Evolutionary conservation across 2,888 invertebrate species (phyloP), one percentile per base, ranked within the genome.

Genomic region (Aphrophora alni): DNA sequence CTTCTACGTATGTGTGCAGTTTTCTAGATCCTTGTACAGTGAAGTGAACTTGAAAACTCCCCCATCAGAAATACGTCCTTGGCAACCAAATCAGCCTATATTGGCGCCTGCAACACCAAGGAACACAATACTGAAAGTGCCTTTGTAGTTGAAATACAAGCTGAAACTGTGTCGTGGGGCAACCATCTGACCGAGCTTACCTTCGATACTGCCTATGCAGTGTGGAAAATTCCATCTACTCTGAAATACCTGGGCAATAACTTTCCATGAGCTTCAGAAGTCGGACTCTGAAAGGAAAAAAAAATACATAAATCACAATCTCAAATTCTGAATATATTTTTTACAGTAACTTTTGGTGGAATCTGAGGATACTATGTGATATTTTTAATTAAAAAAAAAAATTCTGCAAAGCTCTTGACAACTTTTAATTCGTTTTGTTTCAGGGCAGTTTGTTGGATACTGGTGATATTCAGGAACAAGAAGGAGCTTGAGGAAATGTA

Each of bases 381-480:
- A 44, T 44, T 44, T 44, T 44, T 14, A 44, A 44, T 44, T 14
- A n/a, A n/a, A 44, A 14, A 12, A 44, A 44, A 8, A 8, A 44
- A 44, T 14, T 44, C 14, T 44, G 44, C 44, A 8, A 14, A 44
- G 14, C 44, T 44, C 44, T 44, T 44, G 17, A 44, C 2, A 44
- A 44, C 59, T 59, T 59, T n/a, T 59, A 59, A 21, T 59, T 21
- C 59, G 12, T 59, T 21, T 59, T 59, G 21, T 59, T 59, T 59
- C 21, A 59, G 59, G 59, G n/a, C 76, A 27, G 27, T 28, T 73
- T 33, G 74, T 74, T 74, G 21, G 38, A 74, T 38, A 74, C 74
- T 38, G 74, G 38, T 25, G 74, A 38, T 74, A 74, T 3, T 38
- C 7, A 74, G 24, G 74, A 38, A 74, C 74, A 33, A 74, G 74